phyloP scores from a whole-genome alignment of 2,888 invertebrate genomes.

The Achlya flavicornis region DNA sequence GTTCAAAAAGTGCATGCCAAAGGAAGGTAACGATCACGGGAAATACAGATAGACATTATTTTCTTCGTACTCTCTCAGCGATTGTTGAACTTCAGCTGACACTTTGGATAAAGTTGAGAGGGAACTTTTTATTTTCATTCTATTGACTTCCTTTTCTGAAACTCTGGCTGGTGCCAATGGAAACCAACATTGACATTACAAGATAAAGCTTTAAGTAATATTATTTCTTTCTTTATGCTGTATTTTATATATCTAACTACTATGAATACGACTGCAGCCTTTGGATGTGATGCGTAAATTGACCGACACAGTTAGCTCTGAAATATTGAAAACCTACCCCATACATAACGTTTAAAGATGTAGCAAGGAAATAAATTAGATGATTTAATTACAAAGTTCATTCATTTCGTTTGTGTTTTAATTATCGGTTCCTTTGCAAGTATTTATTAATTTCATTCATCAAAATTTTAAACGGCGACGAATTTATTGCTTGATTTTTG shows the following conservation, averaged over 20 bases:
- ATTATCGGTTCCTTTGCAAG: no score
- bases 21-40: constrained; percentile 9
- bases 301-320: no score
- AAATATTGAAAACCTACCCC: no score
- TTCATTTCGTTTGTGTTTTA: no score
- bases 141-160: constrained; percentile 59
- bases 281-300: no score
- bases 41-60: constrained; percentile 19
- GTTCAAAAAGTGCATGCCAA: constrained; percentile 11
- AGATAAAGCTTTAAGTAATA: constrained; percentile 27
- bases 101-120: constrained; percentile 57
- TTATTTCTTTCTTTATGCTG: background rate
- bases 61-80: constrained; percentile 34
- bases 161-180: constrained; percentile 52
- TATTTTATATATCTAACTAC: no score
- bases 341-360: no score
- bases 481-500: background rate
- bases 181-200: constrained; percentile 61
- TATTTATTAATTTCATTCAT: no score
- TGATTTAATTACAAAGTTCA: no score
- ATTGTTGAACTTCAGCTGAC: constrained; percentile 65
- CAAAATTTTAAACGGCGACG: no score
- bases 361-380: no score
- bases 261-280: no score
- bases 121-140: constrained; percentile 59